These are phyloP conservation scores for Trogon melanurus DNA, from an alignment of 2,113 vertebrate genomes.

Conservation along the genomic window DNA sequence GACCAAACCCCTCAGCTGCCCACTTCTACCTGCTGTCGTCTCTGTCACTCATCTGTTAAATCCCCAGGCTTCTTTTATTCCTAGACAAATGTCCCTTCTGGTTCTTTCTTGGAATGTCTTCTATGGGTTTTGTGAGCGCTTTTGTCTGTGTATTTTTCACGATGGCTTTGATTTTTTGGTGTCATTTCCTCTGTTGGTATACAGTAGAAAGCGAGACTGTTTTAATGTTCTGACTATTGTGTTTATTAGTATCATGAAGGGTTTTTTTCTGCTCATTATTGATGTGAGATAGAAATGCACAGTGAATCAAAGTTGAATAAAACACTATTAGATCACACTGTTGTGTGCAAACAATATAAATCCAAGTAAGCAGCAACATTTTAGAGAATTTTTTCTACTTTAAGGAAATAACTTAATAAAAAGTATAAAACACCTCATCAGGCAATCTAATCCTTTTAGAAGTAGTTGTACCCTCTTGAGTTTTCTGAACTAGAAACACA, in stretches of 20 bases:
- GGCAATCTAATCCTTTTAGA: not conserved
- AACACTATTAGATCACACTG: not conserved
- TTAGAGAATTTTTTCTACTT: not conserved
- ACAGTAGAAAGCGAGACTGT: not conserved
- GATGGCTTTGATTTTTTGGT: not conserved
- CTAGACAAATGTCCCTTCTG: slow-evolving; percentile 59
- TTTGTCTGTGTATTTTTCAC: not conserved
- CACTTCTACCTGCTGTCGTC: slow-evolving; percentile 56
- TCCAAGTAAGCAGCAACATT: not conserved
- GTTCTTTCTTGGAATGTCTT: slow-evolving; percentile 41
- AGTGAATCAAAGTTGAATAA: not conserved
- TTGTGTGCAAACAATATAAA: not conserved
- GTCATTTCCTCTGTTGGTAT: not conserved
- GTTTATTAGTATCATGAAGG: not conserved
- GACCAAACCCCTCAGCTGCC: slow-evolving; percentile 47
- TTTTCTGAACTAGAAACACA: not conserved
- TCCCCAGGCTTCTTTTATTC: slow-evolving; percentile 52
- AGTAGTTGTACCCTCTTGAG: not conserved
- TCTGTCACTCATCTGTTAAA: slow-evolving; percentile 58
- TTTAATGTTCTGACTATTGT: not conserved
- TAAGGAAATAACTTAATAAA: not conserved
- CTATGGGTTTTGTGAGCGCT: not conserved
- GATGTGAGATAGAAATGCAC: not conserved
- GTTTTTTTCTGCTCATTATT: slow-evolving; percentile 7
- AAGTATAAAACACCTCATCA: not conserved